These are phyloP conservation scores for Urosaurus nigricauda DNA, from an alignment of 2,797 vertebrate species.

Conservation along the genomic window DNA sequence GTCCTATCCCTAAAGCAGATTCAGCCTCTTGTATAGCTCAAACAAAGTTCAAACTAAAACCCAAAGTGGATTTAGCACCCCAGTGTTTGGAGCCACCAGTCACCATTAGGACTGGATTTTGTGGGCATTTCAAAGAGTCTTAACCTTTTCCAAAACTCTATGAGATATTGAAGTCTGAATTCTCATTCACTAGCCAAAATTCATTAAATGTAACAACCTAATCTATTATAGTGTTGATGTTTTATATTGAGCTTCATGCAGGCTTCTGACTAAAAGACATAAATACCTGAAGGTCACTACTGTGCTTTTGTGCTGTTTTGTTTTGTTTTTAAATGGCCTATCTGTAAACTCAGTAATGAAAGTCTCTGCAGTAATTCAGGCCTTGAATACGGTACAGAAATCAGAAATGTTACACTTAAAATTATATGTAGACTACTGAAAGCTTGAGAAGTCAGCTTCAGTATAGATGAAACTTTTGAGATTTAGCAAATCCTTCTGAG, in stretches of 20 bases:
- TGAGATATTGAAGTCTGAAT: neutral
- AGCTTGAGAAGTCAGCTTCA: constrained; percentile 38
- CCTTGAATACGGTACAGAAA: constrained; percentile 33
- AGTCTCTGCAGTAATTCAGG: constrained; percentile 14
- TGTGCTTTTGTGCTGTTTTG: neutral
- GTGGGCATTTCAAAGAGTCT: neutral
- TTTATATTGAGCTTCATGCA: neutral
- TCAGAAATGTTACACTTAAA: constrained; percentile 16
- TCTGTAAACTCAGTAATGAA: constrained; percentile 20
- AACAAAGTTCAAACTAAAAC: too few species aligned
- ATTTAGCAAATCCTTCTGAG: constrained; percentile 14
- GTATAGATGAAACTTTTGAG: neutral
- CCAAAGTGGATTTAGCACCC: too few species aligned
- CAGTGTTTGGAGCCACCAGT: too few species aligned
- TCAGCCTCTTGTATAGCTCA: too few species aligned
- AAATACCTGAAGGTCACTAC: constrained; percentile 19
- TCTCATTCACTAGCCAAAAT: neutral
- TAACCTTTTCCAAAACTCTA: neutral
- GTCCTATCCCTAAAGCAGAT: too few species aligned
- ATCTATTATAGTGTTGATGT: neutral
- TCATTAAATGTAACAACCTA: neutral
- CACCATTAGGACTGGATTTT: neutral
- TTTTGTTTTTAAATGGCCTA: neutral
- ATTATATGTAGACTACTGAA: constrained; percentile 32
- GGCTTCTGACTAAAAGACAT: constrained; percentile 24